phyloP scores from a whole-genome alignment of 2,113 vertebrate species.

The Tenrec ecaudatus region DNA sequence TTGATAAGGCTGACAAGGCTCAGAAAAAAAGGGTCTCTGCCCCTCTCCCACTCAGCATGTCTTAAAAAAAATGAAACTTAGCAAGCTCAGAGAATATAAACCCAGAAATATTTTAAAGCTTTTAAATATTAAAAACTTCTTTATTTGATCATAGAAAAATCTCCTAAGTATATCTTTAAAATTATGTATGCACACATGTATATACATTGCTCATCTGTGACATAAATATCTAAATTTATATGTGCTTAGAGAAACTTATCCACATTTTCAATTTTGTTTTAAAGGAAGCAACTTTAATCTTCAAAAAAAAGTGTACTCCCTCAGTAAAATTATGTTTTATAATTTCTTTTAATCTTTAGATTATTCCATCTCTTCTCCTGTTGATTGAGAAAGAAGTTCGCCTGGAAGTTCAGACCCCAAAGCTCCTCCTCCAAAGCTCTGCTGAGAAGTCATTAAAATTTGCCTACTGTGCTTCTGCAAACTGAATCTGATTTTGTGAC shows the following conservation, averaged over 20 bases:
- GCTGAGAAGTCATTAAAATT: constrained; percentile 80
- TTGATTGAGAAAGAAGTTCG: constrained; percentile 66
- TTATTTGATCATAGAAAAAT: constrained; percentile 37
- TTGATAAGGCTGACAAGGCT: not conserved
- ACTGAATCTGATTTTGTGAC: constrained; percentile 77
- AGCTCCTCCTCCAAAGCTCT: constrained; percentile 68
- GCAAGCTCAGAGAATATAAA: not conserved
- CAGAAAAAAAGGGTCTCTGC: not conserved
- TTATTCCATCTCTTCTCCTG: constrained; percentile 52
- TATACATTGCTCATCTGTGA: not conserved
- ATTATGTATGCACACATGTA: not conserved
- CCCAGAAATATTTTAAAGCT: constrained; percentile 34
- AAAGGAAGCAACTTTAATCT: constrained; percentile 38
- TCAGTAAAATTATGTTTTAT: constrained; percentile 56
- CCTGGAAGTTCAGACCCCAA: constrained; percentile 37
- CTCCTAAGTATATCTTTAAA: constrained; percentile 9
- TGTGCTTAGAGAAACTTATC: constrained; percentile 1
- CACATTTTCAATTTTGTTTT: not conserved
- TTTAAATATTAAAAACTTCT: not conserved
- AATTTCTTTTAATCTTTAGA: constrained; percentile 72
- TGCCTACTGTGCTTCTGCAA: constrained; percentile 70
- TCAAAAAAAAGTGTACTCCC: not conserved
- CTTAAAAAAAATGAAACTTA: not conserved
- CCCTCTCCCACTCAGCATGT: not conserved
- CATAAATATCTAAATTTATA: not conserved